phyloP scores from a whole-genome alignment of 2,797 vertebrate genomes.

The Aeoliscus strigatus region DNA sequence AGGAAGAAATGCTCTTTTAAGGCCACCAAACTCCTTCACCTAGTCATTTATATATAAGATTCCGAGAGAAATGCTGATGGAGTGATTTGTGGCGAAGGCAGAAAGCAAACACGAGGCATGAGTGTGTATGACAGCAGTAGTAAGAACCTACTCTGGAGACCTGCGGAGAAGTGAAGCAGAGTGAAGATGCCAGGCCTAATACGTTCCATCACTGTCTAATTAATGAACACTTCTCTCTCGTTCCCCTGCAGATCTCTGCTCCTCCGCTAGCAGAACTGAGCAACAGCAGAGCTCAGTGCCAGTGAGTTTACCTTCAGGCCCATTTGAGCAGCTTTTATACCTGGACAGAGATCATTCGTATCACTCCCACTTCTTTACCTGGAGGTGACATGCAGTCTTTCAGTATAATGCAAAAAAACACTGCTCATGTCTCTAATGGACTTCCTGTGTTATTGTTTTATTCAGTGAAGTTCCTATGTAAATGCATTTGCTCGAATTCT shows the following conservation, averaged over 20 bases:
- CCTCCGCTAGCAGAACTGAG: conserved; percentile 4
- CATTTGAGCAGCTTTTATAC: conserved; percentile 15
- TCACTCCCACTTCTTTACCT: too few relatives aligned
- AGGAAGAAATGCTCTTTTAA: not conserved
- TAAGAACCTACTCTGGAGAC: conserved; percentile 28
- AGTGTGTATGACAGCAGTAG: conserved; percentile 34
- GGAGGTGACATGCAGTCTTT: too few relatives aligned
- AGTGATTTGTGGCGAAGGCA: conserved; percentile 4
- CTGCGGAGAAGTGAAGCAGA: conserved; percentile 26
- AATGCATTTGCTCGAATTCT: conserved; percentile 7
- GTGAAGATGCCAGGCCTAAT: conserved; percentile 40
- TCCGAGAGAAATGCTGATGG: conserved; percentile 5
- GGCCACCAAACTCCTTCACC: not conserved
- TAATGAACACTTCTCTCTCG: conserved; percentile 42
- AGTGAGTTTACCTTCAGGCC: conserved; percentile 10
- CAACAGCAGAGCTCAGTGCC: conserved; percentile 7
- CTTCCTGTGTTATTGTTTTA: conserved; percentile 14
- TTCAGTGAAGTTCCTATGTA: conserved; percentile 18
- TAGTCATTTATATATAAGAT: not conserved
- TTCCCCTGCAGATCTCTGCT: conserved; percentile 14
- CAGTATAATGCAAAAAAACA: conserved; percentile 18
- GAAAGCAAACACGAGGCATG: conserved; percentile 26
- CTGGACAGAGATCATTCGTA: conserved; percentile 1
- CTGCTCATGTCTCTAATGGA: conserved; percentile 17
- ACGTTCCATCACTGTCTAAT: conserved; percentile 49